Evolutionary conservation across 2,797 vertebrate genomes (phyloP), one percentile per base, ranked within the genome.

Genomic region (Acanthiza pusilla): DNA sequence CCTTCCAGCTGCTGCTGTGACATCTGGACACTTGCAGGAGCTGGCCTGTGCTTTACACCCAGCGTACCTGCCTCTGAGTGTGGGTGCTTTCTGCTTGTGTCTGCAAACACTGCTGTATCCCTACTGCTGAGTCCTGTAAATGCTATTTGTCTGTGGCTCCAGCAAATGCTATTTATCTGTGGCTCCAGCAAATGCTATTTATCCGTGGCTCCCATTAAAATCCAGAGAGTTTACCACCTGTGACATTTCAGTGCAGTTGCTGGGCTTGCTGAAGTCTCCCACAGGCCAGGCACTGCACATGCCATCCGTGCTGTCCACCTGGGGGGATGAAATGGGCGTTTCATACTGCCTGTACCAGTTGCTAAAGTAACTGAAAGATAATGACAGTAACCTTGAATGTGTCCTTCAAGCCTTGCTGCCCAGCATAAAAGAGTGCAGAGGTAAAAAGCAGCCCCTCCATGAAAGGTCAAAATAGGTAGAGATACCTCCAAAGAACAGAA

Each of bases 261-360:
- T 93, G 55, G 55, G 34, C 21, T 78, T 84, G n/a, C 23, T 70
- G 48, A 43, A 60, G 22, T 38, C 48, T 92, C 43, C 51, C 53
- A 23, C 27, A 48, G 32, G 8, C 30, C 36, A 91, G 26, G 5
- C 32, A n/a, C 48, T 73, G 66, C 26, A 5, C 27, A 8, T 70
- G 27, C 21, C 32, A 63, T 58, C n/a, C 2, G 0, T 40, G 23
- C 16, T 87, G 30, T 45, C 16, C 0, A 0, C 30, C 29, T 34
- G 17, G 16, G 10, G 32, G n/a, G 32, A n/a, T 27, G n/a, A 78
- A 92, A 54, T 7, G 10, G 38, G 19, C 57, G 51, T 85, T 65
- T 75, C 65, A 36, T 1, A 1, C 11, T 5, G 2, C 42, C 17
- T 68, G 38, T 36, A 54, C 8, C 29, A 34, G 27, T 65, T 76